Evolutionary conservation across 1,140 invertebrate genomes (phyloP).

Genomic region (Drosophila triauraria): DNA sequence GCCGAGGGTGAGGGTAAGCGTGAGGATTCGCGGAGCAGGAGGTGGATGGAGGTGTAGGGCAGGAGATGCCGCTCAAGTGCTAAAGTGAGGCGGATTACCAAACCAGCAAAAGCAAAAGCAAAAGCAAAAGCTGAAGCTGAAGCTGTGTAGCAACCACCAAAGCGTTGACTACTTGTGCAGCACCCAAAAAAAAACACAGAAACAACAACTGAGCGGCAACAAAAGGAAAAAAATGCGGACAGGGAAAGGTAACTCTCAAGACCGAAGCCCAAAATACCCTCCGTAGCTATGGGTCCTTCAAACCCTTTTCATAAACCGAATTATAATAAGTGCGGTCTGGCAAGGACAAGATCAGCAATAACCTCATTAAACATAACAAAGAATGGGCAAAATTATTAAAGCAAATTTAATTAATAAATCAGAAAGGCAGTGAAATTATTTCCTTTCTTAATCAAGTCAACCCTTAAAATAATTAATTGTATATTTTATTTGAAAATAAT

Average conservation of each 20-base stretch:
- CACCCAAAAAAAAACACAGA: slow-evolving; percentile 40
- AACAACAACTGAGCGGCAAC: slow-evolving; percentile 25
- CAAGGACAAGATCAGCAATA: background rate
- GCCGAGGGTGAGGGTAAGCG: background rate
- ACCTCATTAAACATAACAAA: background rate
- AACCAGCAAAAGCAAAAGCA: slow-evolving; percentile 64
- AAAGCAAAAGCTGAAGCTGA: slow-evolving; percentile 28
- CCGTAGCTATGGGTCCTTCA: background rate
- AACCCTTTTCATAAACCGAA: slow-evolving; percentile 8
- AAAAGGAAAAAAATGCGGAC: slow-evolving; percentile 15
- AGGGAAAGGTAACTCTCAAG: slow-evolving; percentile 10
- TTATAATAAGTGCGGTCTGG: background rate
- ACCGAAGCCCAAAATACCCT: slow-evolving; percentile 30
- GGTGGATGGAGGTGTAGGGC: slow-evolving; percentile 18
- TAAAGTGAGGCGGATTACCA: slow-evolving; percentile 82
- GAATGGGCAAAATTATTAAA: background rate
- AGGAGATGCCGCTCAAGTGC: slow-evolving; percentile 78
- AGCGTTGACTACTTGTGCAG: slow-evolving; percentile 46
- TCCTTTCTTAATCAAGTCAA: too few relatives aligned
- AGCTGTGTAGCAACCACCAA: slow-evolving; percentile 65
- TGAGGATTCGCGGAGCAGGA: slow-evolving; percentile 14
- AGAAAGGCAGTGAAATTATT: background rate
- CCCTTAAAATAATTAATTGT: background rate
- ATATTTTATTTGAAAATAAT: background rate
- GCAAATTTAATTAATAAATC: background rate